These are phyloP conservation scores for Anas bernieri DNA, from an alignment of 2,797 vertebrate genomes.

Conservation along the genomic window DNA sequence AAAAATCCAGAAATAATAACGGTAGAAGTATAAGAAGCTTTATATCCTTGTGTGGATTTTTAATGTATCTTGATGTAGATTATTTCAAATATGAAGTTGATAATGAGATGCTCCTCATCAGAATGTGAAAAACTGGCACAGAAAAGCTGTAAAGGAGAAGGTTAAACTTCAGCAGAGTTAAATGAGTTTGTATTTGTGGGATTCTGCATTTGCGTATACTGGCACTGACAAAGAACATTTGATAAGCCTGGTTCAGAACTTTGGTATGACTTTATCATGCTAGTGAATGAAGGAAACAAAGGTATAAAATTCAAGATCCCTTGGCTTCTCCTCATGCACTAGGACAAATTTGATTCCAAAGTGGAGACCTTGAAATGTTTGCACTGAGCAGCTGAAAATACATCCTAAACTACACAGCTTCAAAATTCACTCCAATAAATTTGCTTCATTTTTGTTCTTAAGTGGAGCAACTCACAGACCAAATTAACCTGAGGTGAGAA, in stretches of 20 bases:
- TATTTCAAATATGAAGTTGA: not conserved
- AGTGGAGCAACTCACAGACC: not conserved
- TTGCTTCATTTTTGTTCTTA: not conserved
- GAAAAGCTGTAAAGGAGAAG: not conserved
- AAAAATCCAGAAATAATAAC: not conserved
- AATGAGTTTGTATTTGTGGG: not conserved
- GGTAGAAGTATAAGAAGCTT: not conserved
- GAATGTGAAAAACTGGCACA: not conserved
- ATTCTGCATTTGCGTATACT: not conserved
- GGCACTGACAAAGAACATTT: not conserved
- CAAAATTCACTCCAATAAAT: not conserved
- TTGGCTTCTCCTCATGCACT: not conserved
- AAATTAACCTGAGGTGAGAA: not conserved
- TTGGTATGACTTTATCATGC: not conserved
- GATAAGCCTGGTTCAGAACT: not conserved
- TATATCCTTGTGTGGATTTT: not conserved
- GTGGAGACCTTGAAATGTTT: not conserved
- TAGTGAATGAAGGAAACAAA: not conserved
- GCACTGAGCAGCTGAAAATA: not conserved
- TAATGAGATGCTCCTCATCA: not conserved
- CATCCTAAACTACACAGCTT: not conserved
- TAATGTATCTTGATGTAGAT: not conserved
- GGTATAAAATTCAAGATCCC: not conserved
- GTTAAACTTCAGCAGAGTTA: not conserved
- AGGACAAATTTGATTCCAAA: not conserved